A percentile compares a stretch with the other conserved stretches of the same genome.
phyloP scores from a whole-genome alignment of 1,140 invertebrate genomes.

The Penaeus japonicus region DNA sequence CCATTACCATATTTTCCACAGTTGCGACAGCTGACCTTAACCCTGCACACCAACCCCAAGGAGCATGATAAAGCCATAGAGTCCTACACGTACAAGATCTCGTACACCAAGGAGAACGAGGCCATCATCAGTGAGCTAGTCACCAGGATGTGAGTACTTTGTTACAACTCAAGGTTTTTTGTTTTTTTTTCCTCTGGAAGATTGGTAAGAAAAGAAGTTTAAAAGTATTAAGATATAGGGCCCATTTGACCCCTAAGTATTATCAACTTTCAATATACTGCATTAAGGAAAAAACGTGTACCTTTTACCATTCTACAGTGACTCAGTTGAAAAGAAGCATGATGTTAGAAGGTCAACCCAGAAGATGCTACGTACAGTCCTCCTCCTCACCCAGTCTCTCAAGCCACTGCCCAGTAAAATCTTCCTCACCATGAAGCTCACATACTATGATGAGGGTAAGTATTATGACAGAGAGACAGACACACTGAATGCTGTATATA shows the following conservation, averaged over 20 bases:
- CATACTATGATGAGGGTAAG: conserved; percentile 45
- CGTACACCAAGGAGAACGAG: neutral
- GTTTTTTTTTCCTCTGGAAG: too few species aligned
- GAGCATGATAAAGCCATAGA: conserved; percentile 11
- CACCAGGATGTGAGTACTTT: neutral
- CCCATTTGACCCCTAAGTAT: too few species aligned
- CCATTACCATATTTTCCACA: neutral
- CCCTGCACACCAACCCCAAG: neutral
- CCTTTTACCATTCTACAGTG: too few species aligned
- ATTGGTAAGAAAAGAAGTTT: too few species aligned
- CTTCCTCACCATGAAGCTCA: conserved; percentile 31
- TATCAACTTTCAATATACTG: too few species aligned
- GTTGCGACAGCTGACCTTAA: neutral
- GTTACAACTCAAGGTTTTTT: too few species aligned
- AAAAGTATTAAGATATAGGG: too few species aligned
- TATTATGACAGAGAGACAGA: too few species aligned
- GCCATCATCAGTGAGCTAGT: neutral
- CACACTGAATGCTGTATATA: too few species aligned
- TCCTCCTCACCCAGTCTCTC: conserved; percentile 32
- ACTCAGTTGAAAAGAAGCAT: neutral
- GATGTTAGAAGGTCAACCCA: conserved; percentile 13
- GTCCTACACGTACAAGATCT: neutral
- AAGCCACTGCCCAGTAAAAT: conserved; percentile 28
- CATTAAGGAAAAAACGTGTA: too few species aligned
- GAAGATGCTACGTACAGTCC: conserved; percentile 37